Evolutionary conservation across 2,113 vertebrate species (phyloP).

Genomic region (Myocastor coypus): DNA sequence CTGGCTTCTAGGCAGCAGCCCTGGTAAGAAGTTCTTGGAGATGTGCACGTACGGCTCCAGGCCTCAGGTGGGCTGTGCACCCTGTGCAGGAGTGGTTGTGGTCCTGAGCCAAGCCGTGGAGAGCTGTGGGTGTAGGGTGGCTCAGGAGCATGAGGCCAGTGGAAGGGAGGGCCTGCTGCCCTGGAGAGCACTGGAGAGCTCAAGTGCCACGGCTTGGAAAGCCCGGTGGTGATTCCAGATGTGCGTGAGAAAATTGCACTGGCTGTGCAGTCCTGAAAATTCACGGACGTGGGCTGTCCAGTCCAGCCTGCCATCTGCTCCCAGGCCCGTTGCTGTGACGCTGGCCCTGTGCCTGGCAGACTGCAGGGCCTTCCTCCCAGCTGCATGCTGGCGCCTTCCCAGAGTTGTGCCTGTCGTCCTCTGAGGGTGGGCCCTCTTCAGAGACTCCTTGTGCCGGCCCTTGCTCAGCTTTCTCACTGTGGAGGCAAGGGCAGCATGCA

Average conservation of each 20-base stretch:
- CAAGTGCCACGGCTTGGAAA: conserved; percentile 67
- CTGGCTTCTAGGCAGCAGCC: conserved; percentile 51
- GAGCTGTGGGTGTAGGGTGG: conserved; percentile 54
- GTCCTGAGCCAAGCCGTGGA: conserved; percentile 61
- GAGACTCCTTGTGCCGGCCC: too few species aligned
- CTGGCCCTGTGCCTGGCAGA: background rate
- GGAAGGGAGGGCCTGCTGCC: background rate
- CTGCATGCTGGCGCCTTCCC: background rate
- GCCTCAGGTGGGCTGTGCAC: conserved; percentile 77
- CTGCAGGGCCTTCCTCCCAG: too few species aligned
- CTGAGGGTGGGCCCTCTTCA: background rate
- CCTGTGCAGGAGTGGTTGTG: conserved; percentile 59
- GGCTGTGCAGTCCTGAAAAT: conserved; percentile 9
- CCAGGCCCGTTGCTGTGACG: background rate
- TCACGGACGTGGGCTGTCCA: rapidly evolving
- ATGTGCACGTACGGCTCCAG: conserved; percentile 65
- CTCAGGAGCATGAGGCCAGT: conserved; percentile 47
- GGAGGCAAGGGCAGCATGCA: background rate
- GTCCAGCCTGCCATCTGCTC: rapidly evolving
- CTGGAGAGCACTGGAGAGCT: conserved; percentile 76
- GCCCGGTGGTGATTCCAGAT: conserved; percentile 80
- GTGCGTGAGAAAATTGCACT: conserved; percentile 65
- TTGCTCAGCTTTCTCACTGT: too few species aligned
- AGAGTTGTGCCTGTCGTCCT: background rate
- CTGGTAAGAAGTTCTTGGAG: background rate